Base-by-base conservation (phyloP, 2,113 vertebrate genomes). In the Chaetura pelagica region DNA sequence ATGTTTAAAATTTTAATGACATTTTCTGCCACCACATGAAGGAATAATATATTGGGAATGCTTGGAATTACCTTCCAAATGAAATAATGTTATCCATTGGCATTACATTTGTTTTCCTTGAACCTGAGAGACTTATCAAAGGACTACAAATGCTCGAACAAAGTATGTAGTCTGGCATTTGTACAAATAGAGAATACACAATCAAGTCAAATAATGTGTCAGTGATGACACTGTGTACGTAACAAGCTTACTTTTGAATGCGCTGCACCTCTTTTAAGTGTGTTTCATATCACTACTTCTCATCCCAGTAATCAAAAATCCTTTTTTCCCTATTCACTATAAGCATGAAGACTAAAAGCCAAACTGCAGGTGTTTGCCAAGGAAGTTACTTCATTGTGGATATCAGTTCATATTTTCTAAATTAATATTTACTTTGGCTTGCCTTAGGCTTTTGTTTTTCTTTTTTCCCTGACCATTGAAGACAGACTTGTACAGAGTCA, bases 381-480 rank as follows among this genome's bases (percentile, higher is more conserved):
- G 92, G 61, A 67, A 73, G 64, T 97, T 95, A 95, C 88, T 94
- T 96, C 90, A 93, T 69, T 76, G 55, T 96, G 89, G 63, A 73
- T 89, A 94, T 96, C 86, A 89, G 64, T 68, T 94, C 89, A 76
- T 59, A 91, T 72, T 87, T 95, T 97, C 90, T 89, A 96, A 97
- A 96, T 95, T 95, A 97, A 96, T 96, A 96, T 97, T 98, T 96
- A 95, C 72, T 96, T 97, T 97, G 96, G 94, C 93, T 82, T 63
- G 34, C 34, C 26, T 94, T 85, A 84, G 32, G 38, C 22, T 93
- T 84, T 97, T 97, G 86, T 94, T 97, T 97, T 95, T 94, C 66
- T 94, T 93, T 97, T 95, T 88, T 84, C 61, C 66, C 52, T 86
- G 74, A 93, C 44, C 69, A 84, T 81, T 75, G 92, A 84, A 94